A percentile compares a stretch with the other conserved stretches of the same genome.
phyloP scores from a whole-genome alignment of 2,113 vertebrate species.

The Dermatemys mawii region DNA sequence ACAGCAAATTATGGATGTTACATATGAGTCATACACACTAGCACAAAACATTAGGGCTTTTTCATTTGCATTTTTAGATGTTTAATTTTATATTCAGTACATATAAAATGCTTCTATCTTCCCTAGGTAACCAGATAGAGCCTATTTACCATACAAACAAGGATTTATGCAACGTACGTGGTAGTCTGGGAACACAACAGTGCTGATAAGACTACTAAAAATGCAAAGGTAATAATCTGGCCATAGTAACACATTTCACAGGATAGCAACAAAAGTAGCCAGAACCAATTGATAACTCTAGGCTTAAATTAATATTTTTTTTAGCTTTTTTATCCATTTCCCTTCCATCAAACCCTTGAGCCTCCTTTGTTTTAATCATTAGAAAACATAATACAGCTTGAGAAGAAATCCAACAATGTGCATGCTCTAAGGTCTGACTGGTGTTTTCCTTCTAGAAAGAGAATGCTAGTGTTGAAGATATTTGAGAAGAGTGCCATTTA shows the following conservation, averaged over 20 bases:
- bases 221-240: not conserved
- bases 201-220: slow-evolving; percentile 27
- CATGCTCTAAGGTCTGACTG: not conserved
- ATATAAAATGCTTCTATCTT: not conserved
- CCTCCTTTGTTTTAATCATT: too few species aligned
- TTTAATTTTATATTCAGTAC: not conserved
- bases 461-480: not conserved
- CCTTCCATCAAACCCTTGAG: not conserved
- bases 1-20: not conserved
- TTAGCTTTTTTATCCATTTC: not conserved
- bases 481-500: not conserved
- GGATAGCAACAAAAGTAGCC: not conserved
- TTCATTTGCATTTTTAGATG: not conserved
- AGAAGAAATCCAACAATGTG: too few species aligned
- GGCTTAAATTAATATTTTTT: not conserved
- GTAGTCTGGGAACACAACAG: not conserved
- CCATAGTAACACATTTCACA: slow-evolving; percentile 19
- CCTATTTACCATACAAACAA: slow-evolving; percentile 13
- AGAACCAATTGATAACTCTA: not conserved
- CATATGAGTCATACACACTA: not conserved
- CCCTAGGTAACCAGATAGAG: slow-evolving; percentile 2
- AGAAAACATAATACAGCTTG: too few species aligned
- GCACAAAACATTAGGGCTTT: not conserved
- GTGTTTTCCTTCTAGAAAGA: not conserved
- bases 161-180: not conserved